A percentile compares a stretch with the other conserved stretches of the same genome.
phyloP scores from a whole-genome alignment of 1,140 invertebrate species.

The fruit fly (Drosophila melanogaster) region Release_6_plus_ISO1_MT NT_033779.5:15740501-15741000 shows the following conservation, averaged over 20 bases:
- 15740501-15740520: conserved; percentile 59
- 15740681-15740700: neutral
- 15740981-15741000: neutral
- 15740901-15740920: conserved; percentile 36
- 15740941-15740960: no score
- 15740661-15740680: neutral
- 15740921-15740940: neutral
- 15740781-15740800: conserved; percentile 81
- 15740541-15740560: conserved; percentile 43
- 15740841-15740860: conserved; percentile 28
- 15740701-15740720: neutral
- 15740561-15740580: conserved; percentile 42
- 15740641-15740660: neutral
- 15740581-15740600: conserved; percentile 23
- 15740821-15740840: conserved; percentile 19
- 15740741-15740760: no score
- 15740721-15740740: neutral
- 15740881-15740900: conserved; percentile 43
- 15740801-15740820: conserved; percentile 63
- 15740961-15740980: conserved; percentile 1
- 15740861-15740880: conserved; percentile 29
- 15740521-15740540: conserved; percentile 59
- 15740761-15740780: conserved; percentile 63
- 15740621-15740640: conserved; percentile 17
- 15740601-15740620: conserved; percentile 9